Base-by-base conservation (phyloP, 2,113 vertebrate genomes). In the Lasiurus cinereus region DNA sequence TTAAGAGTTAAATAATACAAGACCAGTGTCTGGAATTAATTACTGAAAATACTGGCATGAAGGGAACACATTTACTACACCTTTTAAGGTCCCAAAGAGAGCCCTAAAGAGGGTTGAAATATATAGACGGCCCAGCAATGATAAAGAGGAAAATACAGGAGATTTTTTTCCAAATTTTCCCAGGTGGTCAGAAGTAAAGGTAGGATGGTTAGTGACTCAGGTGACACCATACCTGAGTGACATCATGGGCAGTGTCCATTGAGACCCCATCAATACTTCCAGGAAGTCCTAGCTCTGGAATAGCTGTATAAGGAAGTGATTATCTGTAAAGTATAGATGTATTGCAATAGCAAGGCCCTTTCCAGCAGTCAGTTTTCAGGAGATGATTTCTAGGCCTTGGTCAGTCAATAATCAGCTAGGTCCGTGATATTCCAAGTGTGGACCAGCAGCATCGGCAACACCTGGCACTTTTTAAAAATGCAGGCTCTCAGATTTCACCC, bases 1-100 rank as follows among this genome's bases (percentile, higher is more conserved):
- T 97, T 96, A 97, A 94, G 88, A 92, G 86, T 96, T 97, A 97
- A 96, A 96, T 96, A 89, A 96, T 94, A 93, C 64, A 94, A 96
- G 95, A 79, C 73, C 73, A 43, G 70, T 87, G 52, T 95, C 96
- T 97, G 97, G 95, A 96, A 94, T 92, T 96, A 94, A 97, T 97
- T 96, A 97, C 74, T 77, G 82, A 96, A 96, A 95, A 95, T 95
- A 59, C 96, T 90, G n/a, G 73, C 91, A 48, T 93, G 91, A 97
- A 96, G 88, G 95, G 90, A 96, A 95, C 78, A 90, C 77, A 94
- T 96, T 97, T 95, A 91, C 31, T 89, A 77, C 72, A 96, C 54
- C 82, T 97, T 96, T 96, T 96, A 97, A 97, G 92, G 54, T 72
- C 21, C 90, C 84, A 70, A 95, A 85, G 94, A 95, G 94, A 96